phyloP scores from a whole-genome alignment of 2,888 invertebrate genomes.

The Cabera pusaria region DNA sequence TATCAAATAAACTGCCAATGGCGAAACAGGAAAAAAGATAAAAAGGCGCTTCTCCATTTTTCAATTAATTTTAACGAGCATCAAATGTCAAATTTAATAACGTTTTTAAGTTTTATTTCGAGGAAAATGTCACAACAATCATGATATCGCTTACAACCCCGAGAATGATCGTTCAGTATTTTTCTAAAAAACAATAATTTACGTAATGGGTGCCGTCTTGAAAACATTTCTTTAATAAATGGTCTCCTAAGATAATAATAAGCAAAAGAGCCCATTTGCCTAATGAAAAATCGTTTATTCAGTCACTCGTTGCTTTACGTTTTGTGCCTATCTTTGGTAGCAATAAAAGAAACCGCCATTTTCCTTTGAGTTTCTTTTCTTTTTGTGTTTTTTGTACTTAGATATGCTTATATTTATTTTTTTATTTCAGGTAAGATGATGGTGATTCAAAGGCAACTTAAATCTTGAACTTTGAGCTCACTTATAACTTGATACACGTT shows the following conservation, averaged over 20 bases:
- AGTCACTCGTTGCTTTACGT: constrained; percentile 22
- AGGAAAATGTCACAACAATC: constrained; percentile 1
- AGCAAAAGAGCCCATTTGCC: constrained; percentile 30
- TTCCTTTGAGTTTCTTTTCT: constrained; percentile 7
- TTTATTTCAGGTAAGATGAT: constrained; percentile 22
- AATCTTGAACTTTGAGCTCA: no score
- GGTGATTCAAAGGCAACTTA: no score
- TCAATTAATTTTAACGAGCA: constrained; percentile 1
- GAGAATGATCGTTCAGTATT: constrained; percentile 5
- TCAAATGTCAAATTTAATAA: constrained; percentile 4
- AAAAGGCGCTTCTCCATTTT: no score
- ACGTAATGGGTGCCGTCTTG: constrained; percentile 39
- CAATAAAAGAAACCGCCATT: constrained; percentile 3
- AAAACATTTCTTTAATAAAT: constrained; percentile 43
- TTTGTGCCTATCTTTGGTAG: constrained; percentile 15
- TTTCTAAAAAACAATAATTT: constrained; percentile 30
- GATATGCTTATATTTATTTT: constrained; percentile 2
- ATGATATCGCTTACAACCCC: constrained; percentile 2
- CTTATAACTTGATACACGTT: no score
- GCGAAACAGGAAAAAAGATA: no score
- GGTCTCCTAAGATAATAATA: constrained; percentile 36
- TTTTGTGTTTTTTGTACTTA: not conserved
- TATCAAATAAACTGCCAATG: no score
- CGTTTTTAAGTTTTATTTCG: constrained; percentile 1
- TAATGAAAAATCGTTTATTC: constrained; percentile 33